Base-by-base conservation (phyloP, 1,140 invertebrate genomes). In the Brachionus rubens region DNA sequence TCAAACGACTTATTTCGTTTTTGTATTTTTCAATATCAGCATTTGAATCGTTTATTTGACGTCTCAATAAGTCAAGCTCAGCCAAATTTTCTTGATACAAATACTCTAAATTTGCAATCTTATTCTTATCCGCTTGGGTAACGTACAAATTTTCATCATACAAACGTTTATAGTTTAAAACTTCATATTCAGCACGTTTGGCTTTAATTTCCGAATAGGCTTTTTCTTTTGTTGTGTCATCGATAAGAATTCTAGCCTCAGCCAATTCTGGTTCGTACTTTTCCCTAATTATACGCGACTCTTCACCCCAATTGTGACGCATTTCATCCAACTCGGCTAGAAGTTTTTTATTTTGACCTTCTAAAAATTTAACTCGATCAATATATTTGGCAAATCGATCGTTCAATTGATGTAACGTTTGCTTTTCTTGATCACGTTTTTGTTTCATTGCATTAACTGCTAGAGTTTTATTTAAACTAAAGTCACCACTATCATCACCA, bases 1-100 rank as follows among this genome's bases (percentile, higher is more conserved):
- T 70, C 67, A 80, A 75, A 33, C 79, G 54, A 47, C 62, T 75
- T 14, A 56, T 41, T 40, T 77, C 77, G 14, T 77, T 48, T n/a
- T 70, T 50, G 21, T 76, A 47, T 52, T 78, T 59, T 7, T 76
- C 26, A 33, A 77, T 54, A 47, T 76, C 62, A 7, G 5, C 26
- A 3, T 33, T 19, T 1, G 48, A 41, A 36, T 77, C 76, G 6
- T 16, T 6, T 9, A 77, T 77, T 68, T 67, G 59, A 6, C 47
- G 16, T 14, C 33, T 12, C 12, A 77, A 33, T 19, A 67, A 10
- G 4, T 67, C 59, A 10, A 77, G 46, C 43, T 77, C 76, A 12
- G n/a, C 41, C 43, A 68, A 28, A 36, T 77, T 77, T 16, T 77
- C 76, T 46, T 68, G 41, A 19, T 40, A 46, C 14, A 54, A 30